Evolutionary conservation across 2,888 invertebrate genomes (phyloP).

Genomic region (Portevinia maculata): DNA sequence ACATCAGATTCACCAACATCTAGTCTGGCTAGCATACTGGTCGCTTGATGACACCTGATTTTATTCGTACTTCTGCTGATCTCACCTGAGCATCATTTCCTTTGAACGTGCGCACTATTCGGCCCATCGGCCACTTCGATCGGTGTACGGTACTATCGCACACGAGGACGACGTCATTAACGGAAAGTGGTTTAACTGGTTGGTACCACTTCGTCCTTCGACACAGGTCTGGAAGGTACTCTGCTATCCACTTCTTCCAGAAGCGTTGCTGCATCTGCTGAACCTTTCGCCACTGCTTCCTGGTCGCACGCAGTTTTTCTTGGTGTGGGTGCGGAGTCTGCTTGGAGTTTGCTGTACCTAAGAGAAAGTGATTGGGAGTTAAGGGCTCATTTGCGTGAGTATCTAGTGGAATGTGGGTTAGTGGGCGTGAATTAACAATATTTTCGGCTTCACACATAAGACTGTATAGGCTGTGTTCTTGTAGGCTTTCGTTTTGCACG

Average conservation of each 20-base stretch:
- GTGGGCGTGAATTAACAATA: too few relatives aligned
- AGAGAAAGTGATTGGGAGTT: conserved; percentile 55
- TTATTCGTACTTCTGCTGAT: not conserved
- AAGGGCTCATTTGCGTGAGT: conserved; percentile 37
- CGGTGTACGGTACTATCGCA: conserved; percentile 10
- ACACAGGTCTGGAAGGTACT: conserved; percentile 5
- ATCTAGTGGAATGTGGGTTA: conserved; percentile 49
- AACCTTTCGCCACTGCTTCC: conserved; percentile 23
- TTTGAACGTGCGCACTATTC: not conserved
- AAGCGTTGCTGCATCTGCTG: conserved; percentile 1
- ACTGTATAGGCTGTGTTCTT: conserved; percentile 33
- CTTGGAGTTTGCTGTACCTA: conserved; percentile 13
- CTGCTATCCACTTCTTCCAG: not conserved
- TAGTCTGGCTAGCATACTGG: not conserved
- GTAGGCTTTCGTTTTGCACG: conserved; percentile 1
- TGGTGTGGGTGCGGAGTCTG: conserved; percentile 11
- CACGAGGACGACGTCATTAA: not conserved
- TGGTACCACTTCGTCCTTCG: conserved; percentile 61
- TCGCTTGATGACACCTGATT: not conserved
- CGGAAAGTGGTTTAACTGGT: not conserved
- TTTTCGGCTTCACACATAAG: too few relatives aligned
- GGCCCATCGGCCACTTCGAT: conserved; percentile 7
- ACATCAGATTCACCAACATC: not conserved
- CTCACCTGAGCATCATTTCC: conserved; percentile 1
- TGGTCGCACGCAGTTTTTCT: not conserved